Base-by-base conservation (phyloP, 2,113 vertebrate species). In the Microtus montanus region DNA sequence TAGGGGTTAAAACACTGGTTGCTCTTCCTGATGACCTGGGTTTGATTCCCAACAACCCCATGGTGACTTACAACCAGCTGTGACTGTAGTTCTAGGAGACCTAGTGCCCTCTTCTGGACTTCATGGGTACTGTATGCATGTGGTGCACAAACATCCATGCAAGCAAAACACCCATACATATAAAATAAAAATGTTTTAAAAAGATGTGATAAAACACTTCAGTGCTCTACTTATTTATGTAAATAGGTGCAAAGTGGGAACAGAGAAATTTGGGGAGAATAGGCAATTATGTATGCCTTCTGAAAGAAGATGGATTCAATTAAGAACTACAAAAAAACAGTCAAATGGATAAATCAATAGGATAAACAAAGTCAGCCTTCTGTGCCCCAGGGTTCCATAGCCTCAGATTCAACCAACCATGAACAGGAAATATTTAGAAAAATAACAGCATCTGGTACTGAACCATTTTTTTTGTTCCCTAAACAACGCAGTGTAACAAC, bases 341-440 rank as follows among this genome's bases (percentile, higher is more conserved):
- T 3, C 14, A 68, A 89, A 83, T 35, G 79, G 88, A 47, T 38
- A 95, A n/a, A 79, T 77, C 68, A 83, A n/a, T 3, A 73, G 71
- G 54, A 96, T 74, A 92, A 78, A 91, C 8, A 28, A 7, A 75
- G 58, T 89, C 70, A n/a, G n/a, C 26, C 26, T 66, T 54, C 61
- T 74, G 15, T 44, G 30, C 30, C 20, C 58, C 41, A 58, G 87
- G n/a, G 68, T 44, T 66, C n/a, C 30, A 52, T 10, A 68, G 33
- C 66, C 54, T 89, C 77, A 83, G 26, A 83, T 66, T 74, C 41
- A 93, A 82, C 74, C 47, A 88, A 80, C 66, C 77, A 74, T 54
- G 54, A 71, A 52, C 74, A 58, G 78, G 83, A 93, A 74, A 93
- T 64, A 89, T 52, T 89, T 33, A 30, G 86, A 54, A 88, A 93